Base-by-base conservation (phyloP, 2,888 invertebrate genomes). In the Lottia scabra region DNA sequence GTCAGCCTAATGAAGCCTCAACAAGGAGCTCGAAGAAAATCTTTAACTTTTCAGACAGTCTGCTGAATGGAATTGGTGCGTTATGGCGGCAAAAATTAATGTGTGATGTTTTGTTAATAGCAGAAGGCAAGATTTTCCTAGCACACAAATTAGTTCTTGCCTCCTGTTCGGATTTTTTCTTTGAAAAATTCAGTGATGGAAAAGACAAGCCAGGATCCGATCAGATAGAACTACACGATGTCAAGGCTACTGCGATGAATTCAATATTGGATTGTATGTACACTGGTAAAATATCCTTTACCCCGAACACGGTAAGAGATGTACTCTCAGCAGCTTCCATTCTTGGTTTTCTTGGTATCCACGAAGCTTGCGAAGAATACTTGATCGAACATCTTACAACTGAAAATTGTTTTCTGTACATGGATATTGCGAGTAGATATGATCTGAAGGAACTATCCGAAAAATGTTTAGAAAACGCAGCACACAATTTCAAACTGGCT, bases 131-230 rank as follows among this genome's bases (percentile, higher is more conserved):
- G 19, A 75, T 68, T 38, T 76, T 82, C 38, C 71, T 72, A 10
- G 84, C 81, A 6, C 84, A 85, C 67, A 81, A 76, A 67, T 65
- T 81, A 2, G 70, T 85, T 10, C 70, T 85, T 16, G 82, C 82
- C 0, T 76, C 84, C 8, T 82, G 84, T 63, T 82, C 80, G 10
- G 84, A 83, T 71, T 83, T 80, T 68, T 85, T 85, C 66, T 80
- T 82, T 65, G 78, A 83, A 43, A 64, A 80, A 30, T 82, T 83
- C 65, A 72, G 76, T 1, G 79, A 78, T 30, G 71, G 70, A 13
- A 64, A 69, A 45, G 56, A 73, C 23, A 62, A 45, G 19, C 62
- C 67, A n/a, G 68, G 63, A 15, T 26, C 65, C 2, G 44, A n/a
- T 30, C 73, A 79, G 64, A 65, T 84, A 2, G 75, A 78, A 19